phyloP scores from a whole-genome alignment of 2,888 invertebrate species.

The Eucriotettix oculatus region DNA sequence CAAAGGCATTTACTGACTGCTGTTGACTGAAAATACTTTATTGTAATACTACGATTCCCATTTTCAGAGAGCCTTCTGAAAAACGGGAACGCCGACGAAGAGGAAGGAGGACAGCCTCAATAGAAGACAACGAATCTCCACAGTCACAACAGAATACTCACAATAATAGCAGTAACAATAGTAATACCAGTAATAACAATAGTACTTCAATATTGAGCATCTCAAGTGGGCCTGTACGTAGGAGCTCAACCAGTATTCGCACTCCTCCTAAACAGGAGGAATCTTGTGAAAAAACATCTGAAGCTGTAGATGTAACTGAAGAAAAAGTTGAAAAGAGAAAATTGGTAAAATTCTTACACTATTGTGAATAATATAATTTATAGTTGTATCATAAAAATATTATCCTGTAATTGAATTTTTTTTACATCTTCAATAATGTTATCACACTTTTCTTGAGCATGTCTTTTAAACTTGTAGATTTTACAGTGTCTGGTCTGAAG shows the following conservation, averaged over 20 bases:
- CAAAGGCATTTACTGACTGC: no score
- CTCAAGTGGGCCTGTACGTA: not conserved
- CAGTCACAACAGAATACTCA: constrained; percentile 2
- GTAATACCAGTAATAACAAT: constrained; percentile 12
- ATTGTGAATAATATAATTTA: no score
- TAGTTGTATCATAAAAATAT: no score
- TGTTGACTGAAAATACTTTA: no score
- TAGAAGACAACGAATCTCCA: constrained; percentile 4
- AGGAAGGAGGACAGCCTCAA: constrained; percentile 15
- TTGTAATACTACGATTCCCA: no score
- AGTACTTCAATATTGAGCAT: not conserved
- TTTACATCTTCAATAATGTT: no score
- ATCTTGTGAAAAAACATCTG: constrained; percentile 3
- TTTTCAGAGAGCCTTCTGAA: constrained; percentile 9
- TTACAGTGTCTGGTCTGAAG: no score
- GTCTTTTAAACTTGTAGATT: no score
- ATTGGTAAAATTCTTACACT: not conserved
- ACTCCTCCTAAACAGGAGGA: not conserved
- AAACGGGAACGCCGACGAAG: constrained; percentile 28
- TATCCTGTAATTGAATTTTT: no score
- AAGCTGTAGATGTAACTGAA: not conserved
- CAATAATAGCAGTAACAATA: constrained; percentile 7
- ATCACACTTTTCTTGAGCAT: no score
- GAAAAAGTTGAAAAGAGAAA: constrained; percentile 2
- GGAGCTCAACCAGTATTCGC: not conserved